Base-by-base conservation (phyloP, 2,888 invertebrate genomes). In the Chloromyia formosa region DNA sequence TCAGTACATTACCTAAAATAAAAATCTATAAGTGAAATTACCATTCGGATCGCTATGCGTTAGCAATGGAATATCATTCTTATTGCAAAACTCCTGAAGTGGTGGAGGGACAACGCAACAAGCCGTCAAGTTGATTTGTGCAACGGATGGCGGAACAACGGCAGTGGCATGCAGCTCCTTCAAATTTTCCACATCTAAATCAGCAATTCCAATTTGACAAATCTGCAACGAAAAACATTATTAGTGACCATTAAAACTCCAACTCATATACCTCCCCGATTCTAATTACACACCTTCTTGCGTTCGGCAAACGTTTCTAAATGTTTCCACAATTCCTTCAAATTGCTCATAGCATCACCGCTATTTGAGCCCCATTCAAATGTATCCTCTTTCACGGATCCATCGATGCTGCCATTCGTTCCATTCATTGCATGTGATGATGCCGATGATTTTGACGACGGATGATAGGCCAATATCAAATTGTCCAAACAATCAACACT, bases 21-120 rank as follows among this genome's bases (percentile, higher is more conserved):
- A n/a, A n/a, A n/a, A n/a, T n/a, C n/a, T n/a, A n/a, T n/a, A 58
- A 58, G 16, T 16, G 18, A 2, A 81, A 84, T 87, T 86, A 95
- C 95, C 93, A 82, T 90, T 90, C 0, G 97, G 95, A 85, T 99
- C 98, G 81, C 94, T 96, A 84, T 99, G 98, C 0, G 98, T 98
- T 23, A 98, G 88, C 53, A 99, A 87, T 83, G 97, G 96, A 77
- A 99, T 93, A 81, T 95, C 94, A 81, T 97, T 91, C 78, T 93
- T 91, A 80, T 94, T 93, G 77, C 98, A 96, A 86, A 95, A 98
- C 78, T 91, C 90, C 84, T 95, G 93, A 78, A 98, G 88, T 1
- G 94, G 91, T 1, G 95, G 93, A 22, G 98, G 97, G 73, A 98
- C 97, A 1, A 96, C 94, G 86, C 97, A 97, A 83, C 97, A 97